Base-by-base conservation (phyloP, 1,140 invertebrate genomes). In the Teleogryllus occipitalis region DNA sequence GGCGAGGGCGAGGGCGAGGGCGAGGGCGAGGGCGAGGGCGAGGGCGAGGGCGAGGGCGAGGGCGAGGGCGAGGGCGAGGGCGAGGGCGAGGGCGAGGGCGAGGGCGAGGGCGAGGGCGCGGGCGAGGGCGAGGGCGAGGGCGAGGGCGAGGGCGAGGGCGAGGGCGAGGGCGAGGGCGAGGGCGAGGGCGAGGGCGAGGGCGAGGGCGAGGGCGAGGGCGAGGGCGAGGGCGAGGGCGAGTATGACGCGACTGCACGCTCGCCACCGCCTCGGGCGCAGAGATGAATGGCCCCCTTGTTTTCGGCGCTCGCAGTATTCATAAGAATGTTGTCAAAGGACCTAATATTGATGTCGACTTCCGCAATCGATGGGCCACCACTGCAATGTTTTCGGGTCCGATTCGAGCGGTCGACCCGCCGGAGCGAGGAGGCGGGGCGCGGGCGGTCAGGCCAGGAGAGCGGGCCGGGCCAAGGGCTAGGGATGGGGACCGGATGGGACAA, bases 341-440 rank as follows among this genome's bases (percentile, higher is more conserved):
- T 65, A 65, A 65, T 65, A 65, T 65, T 65, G 54, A 65, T 65
- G 54, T 65, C 54, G 54, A 18, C 54, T 65, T 65, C 54, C 54
- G 54, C 54, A 65, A 65, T 65, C 54, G 54, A 65, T 65, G 54
- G 54, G 54, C 54, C 18, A 14, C 54, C 10, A 14, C 54, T 65
- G 54, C 10, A 18, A 65, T 65, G 54, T 65, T 65, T 65, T 39
- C 27, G 27, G 27, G 1, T 39, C 27, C 27, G 27, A 39, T 39
- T 39, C 27, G 27, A 39, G 27, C 27, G 27, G 27, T 39, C 27
- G 27, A 39, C 27, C 27, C 27, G 27, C 27, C 1, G 1, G 27
- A 39, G 27, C 27, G 27, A 39, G 27, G 27, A 18, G 54, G 54
- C 10, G 18, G 7, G 18, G 54, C 54, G 18, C 54, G 18, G 10